These are phyloP conservation scores for Gonatopus flavifemur DNA, from an alignment of 1,140 invertebrate species.

Conservation along the genomic window DNA sequence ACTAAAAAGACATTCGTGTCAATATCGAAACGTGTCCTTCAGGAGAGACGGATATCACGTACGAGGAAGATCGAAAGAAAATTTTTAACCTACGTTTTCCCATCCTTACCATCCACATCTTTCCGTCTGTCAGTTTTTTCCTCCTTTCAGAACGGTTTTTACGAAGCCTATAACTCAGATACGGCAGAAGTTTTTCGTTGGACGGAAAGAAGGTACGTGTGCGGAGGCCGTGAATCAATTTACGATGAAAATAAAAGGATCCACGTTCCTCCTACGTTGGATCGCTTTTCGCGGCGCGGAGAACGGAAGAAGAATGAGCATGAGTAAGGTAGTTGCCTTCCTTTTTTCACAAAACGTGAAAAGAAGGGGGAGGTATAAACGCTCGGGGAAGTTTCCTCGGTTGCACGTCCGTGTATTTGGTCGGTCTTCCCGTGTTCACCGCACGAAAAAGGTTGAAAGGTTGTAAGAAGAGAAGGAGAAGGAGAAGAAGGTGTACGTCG, in stretches of 20 bases:
- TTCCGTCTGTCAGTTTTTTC: no score
- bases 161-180: conserved; percentile 20
- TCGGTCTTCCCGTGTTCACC: no score
- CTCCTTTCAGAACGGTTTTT: no score
- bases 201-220: not conserved
- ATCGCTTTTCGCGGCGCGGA: not conserved
- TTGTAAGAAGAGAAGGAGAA: conserved; percentile 13
- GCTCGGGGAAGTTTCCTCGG: conserved; percentile 8
- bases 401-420: no score
- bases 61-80: no score
- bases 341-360: not conserved
- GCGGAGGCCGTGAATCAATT: conserved; percentile 25
- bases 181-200: conserved; percentile 18
- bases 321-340: not conserved
- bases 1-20: no score
- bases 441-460: conserved; percentile 14
- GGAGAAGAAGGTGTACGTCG: no score
- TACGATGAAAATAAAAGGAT: conserved; percentile 30
- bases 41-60: no score
- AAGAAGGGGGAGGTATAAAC: conserved; percentile 1
- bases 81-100: no score
- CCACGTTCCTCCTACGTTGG: no score
- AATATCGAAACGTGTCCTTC: no score
- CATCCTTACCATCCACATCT: no score
- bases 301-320: conserved; percentile 1